Base-by-base conservation (phyloP, 2,797 vertebrate species). In the Chiroxiphia lanceolata region DNA sequence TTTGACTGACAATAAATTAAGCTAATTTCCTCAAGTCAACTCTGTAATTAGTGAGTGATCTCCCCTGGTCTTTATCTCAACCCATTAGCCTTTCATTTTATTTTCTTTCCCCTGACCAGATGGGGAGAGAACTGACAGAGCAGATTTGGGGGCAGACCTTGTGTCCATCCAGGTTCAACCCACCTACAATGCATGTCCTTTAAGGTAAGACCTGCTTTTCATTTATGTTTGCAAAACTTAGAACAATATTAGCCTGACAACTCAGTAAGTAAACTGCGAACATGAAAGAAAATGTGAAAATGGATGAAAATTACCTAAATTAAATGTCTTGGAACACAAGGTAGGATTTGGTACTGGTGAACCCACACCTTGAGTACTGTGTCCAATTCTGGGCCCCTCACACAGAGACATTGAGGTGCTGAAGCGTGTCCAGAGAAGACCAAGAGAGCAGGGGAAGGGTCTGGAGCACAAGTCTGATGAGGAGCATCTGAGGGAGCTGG, bases 361-460 rank as follows among this genome's bases (percentile, higher is more conserved):
- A 20, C 33, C 8, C 31, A 12, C 1, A 2, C 20, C 59, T 44
- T 34, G 50, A 42, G 13, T 29, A 2, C 19, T 29, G 40, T 36
- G 34, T 18, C 19, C 51, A 42, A 22, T 31, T 77, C 45, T 77
- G 40, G 13, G 20, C 12, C 34, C 20, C 27, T 54, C 9, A 22
- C 33, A 47, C 3, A 19, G 23, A 4, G 45, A 47, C 12, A 31
- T 11, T n/a, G 45, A 26, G 27, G 17, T 14, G 20, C 34, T 19
- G 34, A 34, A 65, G 15, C 0, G 0, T 19, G 31, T 29, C 21
- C 64, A 77, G 40, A 11, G 45, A 36, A 65, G 15, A 20, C 3
- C 3, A 59, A 3, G 0, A 0, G 27, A 47, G 34, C 3, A 65
- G 57, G 12, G 22, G 4, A 54, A 60, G 16, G 11, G 23, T 11